These are phyloP conservation scores for Ischnura elegans DNA, from an alignment of 2,888 invertebrate genomes.

Conservation along the genomic window DNA sequence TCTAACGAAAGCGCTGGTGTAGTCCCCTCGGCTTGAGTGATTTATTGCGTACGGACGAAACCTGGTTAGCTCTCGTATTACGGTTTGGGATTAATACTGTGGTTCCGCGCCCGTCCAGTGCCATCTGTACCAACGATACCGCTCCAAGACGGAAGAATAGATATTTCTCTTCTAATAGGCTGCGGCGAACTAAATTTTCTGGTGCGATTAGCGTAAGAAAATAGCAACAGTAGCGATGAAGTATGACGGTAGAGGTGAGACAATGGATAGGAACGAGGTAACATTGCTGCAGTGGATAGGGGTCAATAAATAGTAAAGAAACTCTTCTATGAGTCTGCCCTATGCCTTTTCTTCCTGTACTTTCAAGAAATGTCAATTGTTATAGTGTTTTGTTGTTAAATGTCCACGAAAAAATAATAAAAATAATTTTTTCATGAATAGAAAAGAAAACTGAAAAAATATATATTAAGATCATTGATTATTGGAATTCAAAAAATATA, in stretches of 20 bases:
- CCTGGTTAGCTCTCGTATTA: slow-evolving; percentile 22
- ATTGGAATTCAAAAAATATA: no score
- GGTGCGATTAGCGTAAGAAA: neutral
- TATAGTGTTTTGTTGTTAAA: no score
- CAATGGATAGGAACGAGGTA: neutral
- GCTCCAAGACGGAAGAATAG: neutral
- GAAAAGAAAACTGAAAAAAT: no score
- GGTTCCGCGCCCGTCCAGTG: neutral
- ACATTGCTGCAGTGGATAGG: no score
- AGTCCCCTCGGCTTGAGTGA: neutral
- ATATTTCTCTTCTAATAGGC: neutral
- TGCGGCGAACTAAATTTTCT: neutral
- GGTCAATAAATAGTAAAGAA: no score
- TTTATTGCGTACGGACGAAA: slow-evolving; percentile 17
- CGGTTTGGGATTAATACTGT: slow-evolving; percentile 22
- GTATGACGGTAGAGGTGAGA: neutral
- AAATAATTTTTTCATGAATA: no score
- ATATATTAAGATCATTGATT: no score
- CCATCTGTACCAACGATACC: neutral
- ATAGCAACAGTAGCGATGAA: neutral
- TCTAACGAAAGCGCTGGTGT: slow-evolving; percentile 7
- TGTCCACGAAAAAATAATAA: no score
- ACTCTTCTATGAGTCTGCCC: no score
- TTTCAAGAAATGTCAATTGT: no score
- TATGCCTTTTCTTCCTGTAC: no score